Base-by-base conservation (phyloP, 2,113 vertebrate genomes). In the Psophia crepitans region DNA sequence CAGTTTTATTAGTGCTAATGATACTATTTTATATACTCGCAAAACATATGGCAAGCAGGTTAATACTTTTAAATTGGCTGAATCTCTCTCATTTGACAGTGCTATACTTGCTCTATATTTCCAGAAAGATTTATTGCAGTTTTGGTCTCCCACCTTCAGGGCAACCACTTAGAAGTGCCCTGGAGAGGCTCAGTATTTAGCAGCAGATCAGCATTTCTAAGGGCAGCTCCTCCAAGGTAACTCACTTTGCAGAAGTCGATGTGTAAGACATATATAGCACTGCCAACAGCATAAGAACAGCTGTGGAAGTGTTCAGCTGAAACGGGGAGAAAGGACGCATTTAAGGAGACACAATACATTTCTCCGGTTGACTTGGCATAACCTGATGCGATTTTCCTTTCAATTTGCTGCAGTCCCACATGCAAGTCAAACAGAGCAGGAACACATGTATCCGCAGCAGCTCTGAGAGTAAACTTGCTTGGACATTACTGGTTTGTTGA, bases 301-400 rank as follows among this genome's bases (percentile, higher is more conserved):
- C 87, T 74, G 86, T 28, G 53, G 48, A 41, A 30, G 57, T 43
- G 5, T 73, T 84, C 71, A 78, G 84, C 81, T 83, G 78, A 80
- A 96, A 37, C 0, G 0, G 68, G 88, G 77, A 89, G 61, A 88
- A 95, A 83, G 88, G 80, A 88, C 75, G 74, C 66, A 64, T 94
- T 96, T 97, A 90, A 95, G 84, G 85, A 97, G 89, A 87, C 92
- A 96, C 95, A 97, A 95, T 95, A 51, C 71, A 89, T 96, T 96
- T 95, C 80, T 84, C 66, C 24, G 70, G 89, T 92, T 97, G 95
- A 97, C 96, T 97, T 95, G 83, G 92, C 91, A 87, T 80, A 94
- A 94, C 96, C 92, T 90, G 94, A 97, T 97, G 94, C 58, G 60
- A 97, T 97, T 97, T 97, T 97, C 97, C 96, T 95, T 97, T 97